Conservation (phyloP, 1,140 invertebrate genomes). For the Anastrepha obliqua region DNA sequence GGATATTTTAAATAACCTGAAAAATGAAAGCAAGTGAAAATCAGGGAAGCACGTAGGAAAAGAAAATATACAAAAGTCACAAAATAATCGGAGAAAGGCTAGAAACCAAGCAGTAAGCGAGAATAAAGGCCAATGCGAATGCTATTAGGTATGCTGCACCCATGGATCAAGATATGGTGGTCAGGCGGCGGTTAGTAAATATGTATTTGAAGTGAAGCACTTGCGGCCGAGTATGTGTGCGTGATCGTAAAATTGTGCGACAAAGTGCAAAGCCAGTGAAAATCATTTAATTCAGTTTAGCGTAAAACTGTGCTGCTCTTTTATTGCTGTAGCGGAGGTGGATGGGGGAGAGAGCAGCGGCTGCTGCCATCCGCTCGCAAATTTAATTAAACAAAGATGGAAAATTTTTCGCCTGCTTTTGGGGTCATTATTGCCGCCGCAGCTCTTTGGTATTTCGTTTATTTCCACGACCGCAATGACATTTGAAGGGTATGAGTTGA, state of each 20-base stretch:
- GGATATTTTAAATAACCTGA: not conserved
- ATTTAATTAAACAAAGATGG: conserved; percentile 13
- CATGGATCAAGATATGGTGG: not conserved
- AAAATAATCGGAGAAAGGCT: not conserved
- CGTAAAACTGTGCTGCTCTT: not conserved
- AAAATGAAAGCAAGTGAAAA: not conserved
- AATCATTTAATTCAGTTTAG: conserved; percentile 57
- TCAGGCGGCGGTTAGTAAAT: not conserved
- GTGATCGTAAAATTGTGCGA: conserved; percentile 6
- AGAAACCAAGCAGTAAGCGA: not conserved
- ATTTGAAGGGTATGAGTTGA: conserved; percentile 12
- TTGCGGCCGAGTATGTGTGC: not conserved
- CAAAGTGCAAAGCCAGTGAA: not conserved
- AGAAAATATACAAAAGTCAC: not conserved
- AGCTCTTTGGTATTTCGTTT: not conserved
- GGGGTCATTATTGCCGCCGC: not conserved
- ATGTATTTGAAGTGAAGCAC: not conserved
- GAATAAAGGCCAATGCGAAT: not conserved
- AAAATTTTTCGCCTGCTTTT: not conserved
- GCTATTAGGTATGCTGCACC: too few relatives aligned
- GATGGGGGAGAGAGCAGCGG: too few relatives aligned
- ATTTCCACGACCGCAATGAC: not conserved
- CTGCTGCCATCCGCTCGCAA: not conserved
- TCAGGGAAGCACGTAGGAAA: not conserved
- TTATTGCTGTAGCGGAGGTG: not conserved